These are phyloP conservation scores for Melieria crassipennis DNA, from an alignment of 2,888 invertebrate species.

Conservation along the genomic window DNA sequence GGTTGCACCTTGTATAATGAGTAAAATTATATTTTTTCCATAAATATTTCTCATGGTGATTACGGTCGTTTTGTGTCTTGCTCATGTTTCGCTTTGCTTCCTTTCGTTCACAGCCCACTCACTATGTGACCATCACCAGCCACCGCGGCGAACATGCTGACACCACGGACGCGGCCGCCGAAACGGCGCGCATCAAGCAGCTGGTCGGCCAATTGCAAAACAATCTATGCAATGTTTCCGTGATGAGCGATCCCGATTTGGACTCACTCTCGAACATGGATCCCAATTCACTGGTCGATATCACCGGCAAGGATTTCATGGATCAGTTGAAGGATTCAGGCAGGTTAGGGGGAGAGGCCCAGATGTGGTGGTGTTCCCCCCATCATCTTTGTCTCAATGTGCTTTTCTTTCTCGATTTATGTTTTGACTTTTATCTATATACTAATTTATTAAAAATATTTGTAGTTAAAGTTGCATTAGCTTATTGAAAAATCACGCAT, in stretches of 20 bases:
- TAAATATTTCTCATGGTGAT: too few relatives aligned
- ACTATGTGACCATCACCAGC: constrained; percentile 65
- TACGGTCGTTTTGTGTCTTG: too few relatives aligned
- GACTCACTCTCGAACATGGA: constrained; percentile 90
- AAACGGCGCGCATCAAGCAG: constrained; percentile 72
- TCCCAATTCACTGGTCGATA: constrained; percentile 85
- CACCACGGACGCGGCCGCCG: constrained; percentile 61
- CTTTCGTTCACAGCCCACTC: constrained; percentile 59
- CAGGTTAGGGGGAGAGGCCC: constrained; percentile 67
- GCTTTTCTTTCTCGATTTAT: constrained; percentile 34
- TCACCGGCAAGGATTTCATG: constrained; percentile 78
- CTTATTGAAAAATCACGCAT: too few relatives aligned
- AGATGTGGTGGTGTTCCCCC: constrained; percentile 48
- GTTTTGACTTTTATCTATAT: neutral
- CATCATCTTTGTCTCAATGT: constrained; percentile 55
- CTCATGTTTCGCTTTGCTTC: neutral
- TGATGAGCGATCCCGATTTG: constrained; percentile 84
- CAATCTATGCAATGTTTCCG: constrained; percentile 85
- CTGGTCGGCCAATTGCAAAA: constrained; percentile 81
- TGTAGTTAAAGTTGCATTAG: neutral
- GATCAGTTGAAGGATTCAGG: constrained; percentile 77
- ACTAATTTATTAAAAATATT: neutral
- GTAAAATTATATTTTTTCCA: too few relatives aligned
- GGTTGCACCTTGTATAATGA: too few relatives aligned
- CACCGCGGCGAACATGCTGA: constrained; percentile 65